phyloP scores from a whole-genome alignment of 2,888 invertebrate species.

The Melipona beecheii region DNA sequence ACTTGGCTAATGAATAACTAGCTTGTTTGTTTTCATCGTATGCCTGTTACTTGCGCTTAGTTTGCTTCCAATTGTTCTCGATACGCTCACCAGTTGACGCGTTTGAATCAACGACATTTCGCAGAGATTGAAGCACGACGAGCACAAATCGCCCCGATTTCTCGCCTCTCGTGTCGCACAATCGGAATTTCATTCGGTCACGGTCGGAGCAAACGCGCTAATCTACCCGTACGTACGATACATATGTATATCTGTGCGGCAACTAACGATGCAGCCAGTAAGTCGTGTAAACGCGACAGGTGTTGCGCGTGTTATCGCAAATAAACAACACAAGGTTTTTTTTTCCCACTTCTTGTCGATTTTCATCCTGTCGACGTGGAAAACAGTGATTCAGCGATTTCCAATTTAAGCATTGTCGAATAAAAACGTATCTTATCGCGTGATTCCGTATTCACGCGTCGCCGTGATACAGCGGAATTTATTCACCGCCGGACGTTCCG shows the following conservation, averaged over 20 bases:
- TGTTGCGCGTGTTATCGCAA: background rate
- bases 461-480: background rate
- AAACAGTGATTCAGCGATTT: background rate
- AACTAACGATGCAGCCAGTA: background rate
- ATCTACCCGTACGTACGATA: too few relatives aligned
- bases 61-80: background rate
- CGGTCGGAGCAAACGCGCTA: background rate
- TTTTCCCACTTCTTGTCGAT: background rate
- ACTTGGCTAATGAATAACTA: conserved; percentile 54
- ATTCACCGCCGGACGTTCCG: background rate
- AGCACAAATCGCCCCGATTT: background rate
- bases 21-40: too few relatives aligned
- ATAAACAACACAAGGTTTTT: background rate
- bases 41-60: background rate
- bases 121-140: background rate
- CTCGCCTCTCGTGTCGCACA: background rate
- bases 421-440: background rate
- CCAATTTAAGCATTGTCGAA: background rate
- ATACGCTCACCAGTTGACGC: background rate
- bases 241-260: background rate
- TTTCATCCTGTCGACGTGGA: background rate
- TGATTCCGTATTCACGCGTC: background rate
- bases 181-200: background rate
- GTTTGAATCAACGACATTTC: too few relatives aligned
- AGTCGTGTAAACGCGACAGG: background rate